Evolutionary conservation across 2,797 vertebrate species (phyloP).

Genomic region (Trematomus bernacchii): DNA sequence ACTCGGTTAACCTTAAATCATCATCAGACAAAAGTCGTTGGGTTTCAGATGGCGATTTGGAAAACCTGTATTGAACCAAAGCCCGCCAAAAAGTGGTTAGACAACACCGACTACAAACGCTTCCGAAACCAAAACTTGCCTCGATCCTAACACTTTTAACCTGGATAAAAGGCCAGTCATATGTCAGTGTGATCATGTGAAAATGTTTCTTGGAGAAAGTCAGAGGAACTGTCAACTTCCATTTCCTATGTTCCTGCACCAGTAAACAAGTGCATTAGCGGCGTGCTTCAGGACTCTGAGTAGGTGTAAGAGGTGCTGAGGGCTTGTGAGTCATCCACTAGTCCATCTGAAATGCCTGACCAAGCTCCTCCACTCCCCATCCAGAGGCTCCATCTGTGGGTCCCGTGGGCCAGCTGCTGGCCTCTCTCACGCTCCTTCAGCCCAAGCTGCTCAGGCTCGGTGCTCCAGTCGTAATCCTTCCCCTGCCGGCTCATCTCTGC

Average conservation of each 20-base stretch:
- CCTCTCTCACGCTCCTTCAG: slow-evolving; percentile 76
- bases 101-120: too few species aligned
- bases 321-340: slow-evolving; percentile 68
- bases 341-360: slow-evolving; percentile 66
- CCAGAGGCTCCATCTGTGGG: slow-evolving; percentile 74
- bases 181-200: slow-evolving; percentile 21
- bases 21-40: too few species aligned
- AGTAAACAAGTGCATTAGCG: slow-evolving; percentile 35
- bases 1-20: too few species aligned
- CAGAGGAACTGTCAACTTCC: slow-evolving; percentile 48
- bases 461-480: slow-evolving; percentile 58
- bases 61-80: too few species aligned
- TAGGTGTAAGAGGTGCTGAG: slow-evolving; percentile 54
- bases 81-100: too few species aligned
- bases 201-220: slow-evolving; percentile 22
- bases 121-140: too few species aligned
- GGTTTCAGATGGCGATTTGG: too few species aligned
- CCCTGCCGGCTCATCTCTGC: slow-evolving; percentile 40
- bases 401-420: slow-evolving; percentile 67
- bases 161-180: slow-evolving; percentile 4
- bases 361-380: slow-evolving; percentile 63
- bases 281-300: slow-evolving; percentile 52
- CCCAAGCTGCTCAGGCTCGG: slow-evolving; percentile 67
- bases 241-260: slow-evolving; percentile 51
- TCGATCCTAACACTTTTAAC: not conserved